A percentile compares a stretch with the other conserved stretches of the same genome.
These are phyloP conservation scores for Ophioninae sp. DNA, from an alignment of 2,888 invertebrate genomes.

Conservation along the genomic window DNA sequence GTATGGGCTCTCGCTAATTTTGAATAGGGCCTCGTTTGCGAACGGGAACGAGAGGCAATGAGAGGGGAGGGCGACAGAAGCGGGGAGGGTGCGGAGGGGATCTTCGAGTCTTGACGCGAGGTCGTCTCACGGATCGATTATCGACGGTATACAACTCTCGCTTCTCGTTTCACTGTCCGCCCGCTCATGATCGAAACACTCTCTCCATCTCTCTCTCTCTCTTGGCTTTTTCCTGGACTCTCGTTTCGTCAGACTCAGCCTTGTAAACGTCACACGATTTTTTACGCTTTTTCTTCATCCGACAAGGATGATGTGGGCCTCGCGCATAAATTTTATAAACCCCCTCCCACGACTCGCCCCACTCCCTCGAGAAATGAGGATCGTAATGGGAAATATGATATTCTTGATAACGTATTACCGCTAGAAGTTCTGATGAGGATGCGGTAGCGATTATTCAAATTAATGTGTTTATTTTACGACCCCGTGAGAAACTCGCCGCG, in stretches of 20 bases:
- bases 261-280: conserved; percentile 62
- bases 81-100: conserved; percentile 31
- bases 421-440: conserved; percentile 21
- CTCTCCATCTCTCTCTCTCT: conserved; percentile 24
- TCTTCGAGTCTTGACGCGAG: conserved; percentile 57
- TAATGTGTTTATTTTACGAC: conserved; percentile 47
- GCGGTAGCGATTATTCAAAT: conserved; percentile 56
- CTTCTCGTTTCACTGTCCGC: conserved; percentile 51
- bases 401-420: conserved; percentile 54
- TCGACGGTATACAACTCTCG: conserved; percentile 56
- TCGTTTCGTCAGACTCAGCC: conserved; percentile 38
- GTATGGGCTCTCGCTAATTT: conserved; percentile 71
- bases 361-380: conserved; percentile 22
- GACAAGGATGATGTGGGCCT: conserved; percentile 38
- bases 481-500: conserved; percentile 29
- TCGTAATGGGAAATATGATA: conserved; percentile 56
- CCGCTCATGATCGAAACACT: conserved; percentile 55
- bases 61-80: conserved; percentile 6
- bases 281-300: conserved; percentile 59
- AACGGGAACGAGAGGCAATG: conserved; percentile 33
- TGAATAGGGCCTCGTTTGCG: conserved; percentile 77
- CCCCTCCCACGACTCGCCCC: neutral
- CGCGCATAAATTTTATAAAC: conserved; percentile 51
- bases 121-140: conserved; percentile 63
- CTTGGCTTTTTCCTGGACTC: neutral